These are phyloP conservation scores for Thunnus maccoyii DNA, from an alignment of 2,113 vertebrate species.

Conservation along the genomic window DNA sequence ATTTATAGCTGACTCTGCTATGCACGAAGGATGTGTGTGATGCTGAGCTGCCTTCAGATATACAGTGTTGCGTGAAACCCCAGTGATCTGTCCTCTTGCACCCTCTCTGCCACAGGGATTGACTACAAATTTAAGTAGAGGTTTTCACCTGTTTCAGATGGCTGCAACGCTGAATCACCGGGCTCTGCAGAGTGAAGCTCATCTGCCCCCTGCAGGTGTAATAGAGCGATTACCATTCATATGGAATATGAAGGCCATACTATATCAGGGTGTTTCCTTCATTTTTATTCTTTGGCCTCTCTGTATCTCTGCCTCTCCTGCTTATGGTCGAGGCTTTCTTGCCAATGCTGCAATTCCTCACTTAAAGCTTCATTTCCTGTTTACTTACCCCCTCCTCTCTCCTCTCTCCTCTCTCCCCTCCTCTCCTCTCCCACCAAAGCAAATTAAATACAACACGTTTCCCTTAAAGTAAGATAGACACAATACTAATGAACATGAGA, in stretches of 20 bases:
- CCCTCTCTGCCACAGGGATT: slow-evolving; percentile 11
- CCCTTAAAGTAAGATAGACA: too few relatives aligned
- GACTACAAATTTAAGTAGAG: background rate
- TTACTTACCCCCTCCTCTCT: background rate
- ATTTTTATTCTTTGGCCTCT: background rate
- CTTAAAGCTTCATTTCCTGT: slow-evolving; percentile 34
- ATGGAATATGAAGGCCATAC: background rate
- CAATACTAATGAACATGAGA: too few relatives aligned
- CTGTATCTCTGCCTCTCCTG: slow-evolving; percentile 12
- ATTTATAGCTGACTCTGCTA: slow-evolving; percentile 54
- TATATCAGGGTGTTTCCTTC: background rate
- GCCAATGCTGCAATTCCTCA: slow-evolving; percentile 33
- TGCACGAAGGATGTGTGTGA: slow-evolving; percentile 38
- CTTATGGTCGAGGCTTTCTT: background rate
- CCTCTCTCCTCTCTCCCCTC: background rate
- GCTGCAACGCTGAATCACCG: background rate
- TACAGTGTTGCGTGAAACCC: slow-evolving; percentile 31
- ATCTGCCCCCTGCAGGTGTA: slow-evolving; percentile 63
- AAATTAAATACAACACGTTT: slow-evolving; percentile 34
- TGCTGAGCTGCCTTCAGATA: slow-evolving; percentile 39
- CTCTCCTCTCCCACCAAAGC: slow-evolving; percentile 36
- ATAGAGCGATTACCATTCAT: background rate
- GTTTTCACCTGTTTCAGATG: slow-evolving; percentile 4
- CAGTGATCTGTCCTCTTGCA: slow-evolving; percentile 35
- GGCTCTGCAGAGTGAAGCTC: slow-evolving; percentile 4